Evolutionary conservation across 2,888 invertebrate species (phyloP), one percentile per base, ranked within the genome.

Genomic region (Agrotis clavis): DNA sequence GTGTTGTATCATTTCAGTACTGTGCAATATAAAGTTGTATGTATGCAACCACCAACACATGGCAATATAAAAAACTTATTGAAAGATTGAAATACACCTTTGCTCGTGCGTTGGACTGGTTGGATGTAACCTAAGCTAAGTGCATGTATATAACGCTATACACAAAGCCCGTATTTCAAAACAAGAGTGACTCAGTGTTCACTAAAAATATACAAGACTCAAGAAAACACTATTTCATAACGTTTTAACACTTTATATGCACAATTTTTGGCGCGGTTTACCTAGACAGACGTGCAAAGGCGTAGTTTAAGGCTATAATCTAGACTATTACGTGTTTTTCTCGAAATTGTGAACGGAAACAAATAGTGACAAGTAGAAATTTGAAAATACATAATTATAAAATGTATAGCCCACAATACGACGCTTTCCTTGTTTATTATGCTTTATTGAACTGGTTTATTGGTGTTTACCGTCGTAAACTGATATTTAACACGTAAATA

Each of bases 321-420:
- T 51, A 59, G 60, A 68, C 59, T 63, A 71, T 74, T 83, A 79
- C 72, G 82, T 80, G 83, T 78, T 85, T 85, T 79, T 82, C 77
- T 80, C 60, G 71, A 81, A 79, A 83, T 76, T 84, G 76, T 78
- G 69, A 81, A 65, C 72, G 75, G 86, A 83, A 79, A 88, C 88
- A 89, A 88, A 88, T 87, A 87, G 77, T 86, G 83, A 84, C 86
- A 86, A 80, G 83, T 82, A 85, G 67, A 75, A 74, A 81, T 74
- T 67, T 56, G 65, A 59, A 75, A 84, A 80, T 73, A 78, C 63
- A 81, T 81, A 78, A 65, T 64, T 85, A 79, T 72, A 83, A 71
- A 67, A 76, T 56, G 59, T 83, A 85, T 82, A 85, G 67, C 19
- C 64, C 62, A 65, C 56, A 71, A 30, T 54, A 64, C 13, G 70